Percentiles rank a stretch among this genome's conserved stretches.
Evolutionary conservation across 2,888 invertebrate genomes (phyloP).

Genomic region (Hydropsyche betteni): DNA sequence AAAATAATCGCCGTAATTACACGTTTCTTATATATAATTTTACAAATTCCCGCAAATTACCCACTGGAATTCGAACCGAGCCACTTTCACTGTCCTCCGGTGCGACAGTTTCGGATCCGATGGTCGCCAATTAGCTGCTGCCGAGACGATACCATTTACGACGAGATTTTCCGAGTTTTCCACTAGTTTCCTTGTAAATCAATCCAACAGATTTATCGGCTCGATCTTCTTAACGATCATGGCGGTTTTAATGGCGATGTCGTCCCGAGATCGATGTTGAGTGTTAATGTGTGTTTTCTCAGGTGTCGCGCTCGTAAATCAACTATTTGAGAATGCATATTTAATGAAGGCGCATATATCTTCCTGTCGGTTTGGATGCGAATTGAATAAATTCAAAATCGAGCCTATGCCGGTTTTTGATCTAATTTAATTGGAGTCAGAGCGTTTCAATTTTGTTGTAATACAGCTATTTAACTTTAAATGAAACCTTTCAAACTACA

Average conservation of each 20-base stretch:
- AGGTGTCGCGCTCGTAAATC: conserved; percentile 18
- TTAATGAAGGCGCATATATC: conserved; percentile 11
- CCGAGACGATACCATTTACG: not conserved
- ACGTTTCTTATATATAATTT: conserved; percentile 4
- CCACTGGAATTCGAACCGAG: not conserved
- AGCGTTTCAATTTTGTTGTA: not conserved
- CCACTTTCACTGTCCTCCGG: not conserved
- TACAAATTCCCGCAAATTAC: not conserved
- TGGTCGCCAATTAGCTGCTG: not conserved
- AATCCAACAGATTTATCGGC: no score
- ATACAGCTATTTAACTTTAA: no score
- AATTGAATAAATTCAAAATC: conserved; percentile 3
- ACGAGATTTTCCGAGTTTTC: no score
- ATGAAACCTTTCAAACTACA: no score
- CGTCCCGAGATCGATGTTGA: not conserved
- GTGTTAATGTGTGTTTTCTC: conserved; percentile 23
- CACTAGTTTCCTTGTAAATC: no score
- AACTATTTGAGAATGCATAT: conserved; percentile 19
- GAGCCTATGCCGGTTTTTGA: not conserved
- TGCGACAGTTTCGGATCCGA: conserved; percentile 13
- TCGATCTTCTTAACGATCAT: conserved; percentile 11
- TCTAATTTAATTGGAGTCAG: not conserved
- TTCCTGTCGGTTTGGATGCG: conserved; percentile 15
- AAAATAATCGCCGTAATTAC: conserved; percentile 14
- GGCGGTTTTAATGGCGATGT: conserved; percentile 21